Conservation (phyloP, 2,113 vertebrate species). For the Centropus unirufus region DNA sequence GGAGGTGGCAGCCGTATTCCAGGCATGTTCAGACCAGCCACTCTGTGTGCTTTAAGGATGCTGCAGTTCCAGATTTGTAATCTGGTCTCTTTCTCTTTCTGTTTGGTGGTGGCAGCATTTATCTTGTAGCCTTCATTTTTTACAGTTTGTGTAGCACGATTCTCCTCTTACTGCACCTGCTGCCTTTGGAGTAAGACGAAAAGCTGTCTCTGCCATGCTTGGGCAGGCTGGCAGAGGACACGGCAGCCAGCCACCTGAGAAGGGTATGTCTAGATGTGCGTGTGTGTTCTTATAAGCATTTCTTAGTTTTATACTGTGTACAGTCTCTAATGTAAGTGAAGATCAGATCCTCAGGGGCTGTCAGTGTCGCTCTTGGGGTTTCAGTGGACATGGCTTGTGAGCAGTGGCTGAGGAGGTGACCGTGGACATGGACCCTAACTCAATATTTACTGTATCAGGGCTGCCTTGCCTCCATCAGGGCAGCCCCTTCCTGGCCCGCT, state of each 20-base stretch:
- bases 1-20: not conserved
- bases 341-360: not conserved
- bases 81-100: slow-evolving; percentile 1
- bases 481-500: fast-evolving
- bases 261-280: not conserved
- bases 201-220: not conserved
- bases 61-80: slow-evolving; percentile 4
- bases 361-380: not conserved
- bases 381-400: not conserved
- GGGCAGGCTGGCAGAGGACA: not conserved
- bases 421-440: not conserved
- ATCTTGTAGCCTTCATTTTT: not conserved
- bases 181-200: not conserved
- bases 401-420: not conserved
- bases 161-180: not conserved
- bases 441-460: not conserved
- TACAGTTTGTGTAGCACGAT: not conserved
- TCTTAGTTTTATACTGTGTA: not conserved
- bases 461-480: not conserved
- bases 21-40: not conserved
- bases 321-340: not conserved
- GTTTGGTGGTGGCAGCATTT: not conserved
- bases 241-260: not conserved
- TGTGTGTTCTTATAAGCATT: not conserved
- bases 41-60: not conserved